A percentile compares a stretch with the other conserved stretches of the same genome.
Conservation (phyloP, 2,797 vertebrate species). For the Sphaeramia orbicularis region DNA sequence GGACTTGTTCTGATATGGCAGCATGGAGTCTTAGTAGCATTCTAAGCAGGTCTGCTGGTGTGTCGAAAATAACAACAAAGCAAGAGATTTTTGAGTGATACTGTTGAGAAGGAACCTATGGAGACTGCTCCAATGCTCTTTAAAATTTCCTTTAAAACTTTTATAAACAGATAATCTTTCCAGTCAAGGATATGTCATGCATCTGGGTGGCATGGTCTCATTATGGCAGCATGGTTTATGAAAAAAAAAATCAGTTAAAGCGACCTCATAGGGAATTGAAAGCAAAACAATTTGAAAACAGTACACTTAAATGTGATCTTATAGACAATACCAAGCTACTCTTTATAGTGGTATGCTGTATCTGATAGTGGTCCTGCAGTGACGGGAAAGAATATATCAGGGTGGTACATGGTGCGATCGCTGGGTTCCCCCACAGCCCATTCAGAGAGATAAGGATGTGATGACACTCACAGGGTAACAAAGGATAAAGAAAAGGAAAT, state of each 20-base stretch:
- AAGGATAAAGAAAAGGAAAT: conserved; percentile 74
- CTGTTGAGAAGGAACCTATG: conserved; percentile 24
- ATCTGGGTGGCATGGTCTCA: neutral
- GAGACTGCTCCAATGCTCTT: neutral
- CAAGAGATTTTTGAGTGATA: conserved; percentile 36
- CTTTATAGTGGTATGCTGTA: conserved; percentile 34
- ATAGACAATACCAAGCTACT: conserved; percentile 30
- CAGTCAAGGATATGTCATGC: neutral
- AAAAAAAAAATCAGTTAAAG: conserved; percentile 14
- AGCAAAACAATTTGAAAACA: conserved; percentile 39
- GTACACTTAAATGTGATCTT: conserved; percentile 40
- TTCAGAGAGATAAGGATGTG: conserved; percentile 70
- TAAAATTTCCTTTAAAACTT: conserved; percentile 33
- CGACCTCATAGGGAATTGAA: conserved; percentile 19
- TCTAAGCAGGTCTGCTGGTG: conserved; percentile 37
- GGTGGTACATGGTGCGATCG: conserved; percentile 49
- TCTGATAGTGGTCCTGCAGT: conserved; percentile 59
- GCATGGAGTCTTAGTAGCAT: conserved; percentile 22
- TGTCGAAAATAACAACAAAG: conserved; percentile 35
- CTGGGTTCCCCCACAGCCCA: conserved; percentile 48
- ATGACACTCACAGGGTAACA: conserved; percentile 71
- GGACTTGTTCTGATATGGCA: conserved; percentile 51
- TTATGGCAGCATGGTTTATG: neutral
- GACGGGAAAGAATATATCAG: conserved; percentile 62
- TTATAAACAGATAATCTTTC: neutral